A percentile compares a stretch with the other conserved stretches of the same genome.
Conservation (phyloP, 2,797 vertebrate species). For the Holocentrus rufus region DNA sequence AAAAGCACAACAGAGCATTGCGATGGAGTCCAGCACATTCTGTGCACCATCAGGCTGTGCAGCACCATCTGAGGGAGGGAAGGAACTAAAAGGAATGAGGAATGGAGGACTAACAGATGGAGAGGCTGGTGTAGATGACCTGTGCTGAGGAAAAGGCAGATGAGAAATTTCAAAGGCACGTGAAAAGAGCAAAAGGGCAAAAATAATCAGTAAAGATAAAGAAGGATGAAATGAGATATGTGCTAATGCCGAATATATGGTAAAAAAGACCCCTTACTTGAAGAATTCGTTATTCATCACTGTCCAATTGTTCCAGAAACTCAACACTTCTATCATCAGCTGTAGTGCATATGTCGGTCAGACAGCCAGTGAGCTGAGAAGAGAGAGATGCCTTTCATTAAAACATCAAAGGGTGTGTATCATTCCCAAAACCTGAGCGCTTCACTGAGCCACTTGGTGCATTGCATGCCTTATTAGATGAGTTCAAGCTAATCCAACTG, state of each 20-base stretch:
- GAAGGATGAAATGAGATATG: not conserved
- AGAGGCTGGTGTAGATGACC: conserved; percentile 11
- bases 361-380: conserved; percentile 48
- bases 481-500: conserved; percentile 72
- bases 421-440: conserved; percentile 57
- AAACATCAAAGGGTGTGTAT: conserved; percentile 75
- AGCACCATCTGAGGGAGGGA: conserved; percentile 28
- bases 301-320: conserved; percentile 30
- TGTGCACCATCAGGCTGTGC: not conserved
- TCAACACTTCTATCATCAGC: conserved; percentile 56
- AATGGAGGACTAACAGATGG: conserved; percentile 35
- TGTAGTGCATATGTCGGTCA: conserved; percentile 44
- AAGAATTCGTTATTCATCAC: conserved; percentile 7
- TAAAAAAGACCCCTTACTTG: conserved; percentile 8
- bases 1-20: not conserved
- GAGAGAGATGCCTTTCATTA: conserved; percentile 67
- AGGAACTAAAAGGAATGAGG: conserved; percentile 29
- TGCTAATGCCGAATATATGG: not conserved
- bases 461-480: conserved; percentile 69
- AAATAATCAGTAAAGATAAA: not conserved
- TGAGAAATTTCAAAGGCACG: not conserved
- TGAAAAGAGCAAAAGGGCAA: not conserved
- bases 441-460: conserved; percentile 67
- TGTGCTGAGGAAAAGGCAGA: conserved; percentile 10
- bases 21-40: conserved; percentile 24